Base-by-base conservation (phyloP, 2,888 invertebrate genomes). In the Caenorhabditis imperialis region DNA sequence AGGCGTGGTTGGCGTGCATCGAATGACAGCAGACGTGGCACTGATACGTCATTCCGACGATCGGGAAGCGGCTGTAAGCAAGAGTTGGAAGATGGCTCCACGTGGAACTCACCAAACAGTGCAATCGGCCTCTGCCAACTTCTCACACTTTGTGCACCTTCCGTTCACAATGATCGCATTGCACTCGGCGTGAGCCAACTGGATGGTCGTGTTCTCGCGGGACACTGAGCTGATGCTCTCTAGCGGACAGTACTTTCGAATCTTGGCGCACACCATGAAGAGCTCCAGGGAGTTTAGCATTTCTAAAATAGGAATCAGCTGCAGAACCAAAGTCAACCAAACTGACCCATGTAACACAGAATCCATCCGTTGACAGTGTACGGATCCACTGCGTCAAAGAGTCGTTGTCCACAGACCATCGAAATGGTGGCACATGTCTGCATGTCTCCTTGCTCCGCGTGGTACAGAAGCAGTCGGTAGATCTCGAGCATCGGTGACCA, bases 211-310 rank as follows among this genome's bases (percentile, higher is more conserved):
- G 30, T 75, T 77, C 47, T 78, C 69, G 14, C 60, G 54, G 1
- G 74, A 71, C 23, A 72, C 73, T 0, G 47, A 37, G n/a, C 42
- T 63, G 42, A 82, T 75, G 5, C 65, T 35, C 2, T 65, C 57
- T 1, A 81, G 48, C 14, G 70, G 44, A 23, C 72, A 65, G 51
- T 70, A 75, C 58, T 82, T 82, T 22, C 63, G 33, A 16, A 82
- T 60, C 38, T 55, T 60, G 8, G 81, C 79, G 18, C 60, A 60
- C 1, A 75, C 70, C 1, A 58, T 38, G 53, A 47, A 75, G 27
- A 81, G 38, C n/a, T 78, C 77, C 1, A 79, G 60, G 16, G 74
- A 57, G 37, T 75, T 53, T 18, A 79, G 77, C 82, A 82, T 82
- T 27, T 78, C 82, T 79, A 67, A 33, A 77, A 37, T 14, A 4